Base-by-base conservation (phyloP, 2,113 vertebrate species). In the Prochilodus magdalenae region DNA sequence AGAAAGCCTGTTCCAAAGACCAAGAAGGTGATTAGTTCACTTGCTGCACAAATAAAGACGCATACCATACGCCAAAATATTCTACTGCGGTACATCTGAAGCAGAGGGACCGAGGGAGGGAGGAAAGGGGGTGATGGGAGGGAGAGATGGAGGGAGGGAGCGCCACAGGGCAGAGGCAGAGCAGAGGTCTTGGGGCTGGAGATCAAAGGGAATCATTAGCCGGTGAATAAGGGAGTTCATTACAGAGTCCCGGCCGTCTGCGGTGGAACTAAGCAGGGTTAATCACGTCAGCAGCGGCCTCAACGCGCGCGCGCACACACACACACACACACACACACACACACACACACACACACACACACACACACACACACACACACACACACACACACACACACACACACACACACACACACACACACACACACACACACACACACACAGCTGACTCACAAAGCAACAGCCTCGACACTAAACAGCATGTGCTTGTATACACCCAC, bases 201-300 rank as follows among this genome's bases (percentile, higher is more conserved):
- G 94, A 94, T 95, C 93, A 94, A 94, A 94, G 93, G 91, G 86
- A 93, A 91, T 93, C 92, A 94, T 95, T 95, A 94, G 93, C 89
- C 88, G 86, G 90, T 92, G 92, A 94, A 93, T 93, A 93, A 94
- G 94, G 91, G 92, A 93, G 93, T 94, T 94, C 92, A 94, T 94
- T 94, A 94, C 92, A 93, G 93, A 93, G 90, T 89, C 88, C 92
- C 90, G 90, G 91, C 91, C 87, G 89, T 93, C 91, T 92, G 88
- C 88, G 85, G 86, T 76, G 82, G 89, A 89, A 84, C 89, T 90
- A 90, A 91, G 84, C 86, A 85, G 90, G 86, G 87, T 86, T 92
- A 90, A 91, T 92, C 88, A 92, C 88, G 87, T 90, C 91, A 91
- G 86, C 89, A 88, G 90, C 80, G 85, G 86, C 87, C 90, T 83